Evolutionary conservation across 2,797 vertebrate genomes (phyloP), one percentile per base, ranked within the genome.

Genomic region (Melanotaenia boesemani): DNA sequence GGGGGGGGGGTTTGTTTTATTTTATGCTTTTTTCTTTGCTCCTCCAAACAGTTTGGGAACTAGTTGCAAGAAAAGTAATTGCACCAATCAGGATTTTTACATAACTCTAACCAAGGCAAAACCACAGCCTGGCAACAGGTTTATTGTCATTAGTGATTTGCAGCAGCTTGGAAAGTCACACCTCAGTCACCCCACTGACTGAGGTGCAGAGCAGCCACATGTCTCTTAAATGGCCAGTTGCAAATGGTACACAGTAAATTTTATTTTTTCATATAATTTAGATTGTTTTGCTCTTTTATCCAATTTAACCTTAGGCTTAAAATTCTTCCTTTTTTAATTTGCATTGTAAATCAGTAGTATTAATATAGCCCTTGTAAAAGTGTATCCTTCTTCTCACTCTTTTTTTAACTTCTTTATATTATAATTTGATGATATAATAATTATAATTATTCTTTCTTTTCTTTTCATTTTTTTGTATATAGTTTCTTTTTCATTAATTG

Each of bases 301-400:
- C 44, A 52, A 11, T 41, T 72, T 83, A 57, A 18, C 68, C 30
- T 15, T 4, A 44, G 50, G 50, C 32, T 57, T 72, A 4, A 57
- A 72, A 63, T 18, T 63, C 57, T 11, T 63, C 61, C 2, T 18
- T 30, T 41, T 68, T 60, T 20, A 46, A 41, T 56, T 10, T 55
- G 20, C 24, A 63, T 62, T 56, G 63, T 52, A 22, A 72, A 72
- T 76, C 61, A 63, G 74, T 70, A 24, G 18, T 56, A 59, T 72
- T 69, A 71, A 70, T 44, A 0, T 32, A 7, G 32, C 32, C 32
- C 6, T 32, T 32, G 6, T 7, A 28, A 28, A 28, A 28, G 28
- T 28, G 28, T 32, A 32, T 32, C 5, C 32, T 32, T 32, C 32
- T 32, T 32, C 32, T 7, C 32, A 32, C 32, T 6, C 32, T 7